Conservation (phyloP, 53 echinoderm and acorn worm genomes). For the Antedon mediterranea region DNA sequence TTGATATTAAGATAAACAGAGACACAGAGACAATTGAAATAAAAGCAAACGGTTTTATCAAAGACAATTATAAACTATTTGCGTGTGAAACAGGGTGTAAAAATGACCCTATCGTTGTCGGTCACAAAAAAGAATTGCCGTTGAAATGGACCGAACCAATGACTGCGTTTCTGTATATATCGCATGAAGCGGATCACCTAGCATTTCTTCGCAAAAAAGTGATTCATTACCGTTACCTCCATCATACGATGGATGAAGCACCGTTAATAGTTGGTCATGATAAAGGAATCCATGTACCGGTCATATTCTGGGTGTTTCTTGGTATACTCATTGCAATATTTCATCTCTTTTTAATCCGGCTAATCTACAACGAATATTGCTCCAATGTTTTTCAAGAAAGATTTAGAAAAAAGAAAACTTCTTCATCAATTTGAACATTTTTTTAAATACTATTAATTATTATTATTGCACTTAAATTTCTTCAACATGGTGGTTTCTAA, state of each 20-base stretch:
- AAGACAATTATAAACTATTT: conserved; percentile 38
- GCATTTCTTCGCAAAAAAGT: conserved; percentile 52
- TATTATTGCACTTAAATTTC: too few species aligned
- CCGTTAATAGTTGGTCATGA: conserved; percentile 20
- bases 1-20: background rate
- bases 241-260: conserved; percentile 55
- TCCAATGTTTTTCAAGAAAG: conserved; percentile 4
- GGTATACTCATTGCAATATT: conserved; percentile 60
- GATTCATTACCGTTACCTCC: conserved; percentile 74
- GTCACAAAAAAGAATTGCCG: conserved; percentile 38
- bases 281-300: conserved; percentile 57
- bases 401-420: background rate
- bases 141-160: conserved; percentile 85
- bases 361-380: conserved; percentile 86
- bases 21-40: conserved; percentile 8
- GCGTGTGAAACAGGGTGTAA: conserved; percentile 81
- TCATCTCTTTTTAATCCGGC: conserved; percentile 58
- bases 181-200: conserved; percentile 72
- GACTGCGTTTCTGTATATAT: conserved; percentile 83
- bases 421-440: background rate
- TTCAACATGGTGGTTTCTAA: too few species aligned
- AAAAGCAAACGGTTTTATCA: conserved; percentile 11
- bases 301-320: conserved; percentile 69
- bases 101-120: conserved; percentile 41
- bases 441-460: too few species aligned